Percentiles rank a stretch among this genome's conserved stretches.
These are phyloP conservation scores for Mechanitis mazaeus DNA, from an alignment of 2,888 invertebrate species.

Conservation along the genomic window DNA sequence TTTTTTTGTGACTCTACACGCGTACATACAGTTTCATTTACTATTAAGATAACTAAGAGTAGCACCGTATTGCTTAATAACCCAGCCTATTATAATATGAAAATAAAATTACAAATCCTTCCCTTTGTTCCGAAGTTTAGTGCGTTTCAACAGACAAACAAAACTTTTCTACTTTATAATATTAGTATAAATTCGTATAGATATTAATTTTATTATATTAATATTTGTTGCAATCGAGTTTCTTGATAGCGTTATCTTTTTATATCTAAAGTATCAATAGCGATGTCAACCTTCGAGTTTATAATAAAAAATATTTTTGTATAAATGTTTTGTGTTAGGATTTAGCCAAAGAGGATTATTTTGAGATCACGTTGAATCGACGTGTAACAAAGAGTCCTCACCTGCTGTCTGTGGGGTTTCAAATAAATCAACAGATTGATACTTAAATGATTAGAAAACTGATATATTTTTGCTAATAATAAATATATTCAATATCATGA, in stretches of 20 bases:
- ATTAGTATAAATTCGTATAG: neutral
- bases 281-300: slow-evolving; percentile 33
- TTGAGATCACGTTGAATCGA: slow-evolving; percentile 45
- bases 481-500: too few relatives aligned
- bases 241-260: slow-evolving; percentile 13
- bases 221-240: neutral
- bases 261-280: slow-evolving; percentile 29
- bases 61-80: too few relatives aligned
- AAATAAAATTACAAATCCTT: too few relatives aligned
- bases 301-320: slow-evolving; percentile 29
- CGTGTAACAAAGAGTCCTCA: slow-evolving; percentile 14
- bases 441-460: too few relatives aligned
- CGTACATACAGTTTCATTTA: too few relatives aligned
- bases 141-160: too few relatives aligned
- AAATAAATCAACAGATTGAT: too few relatives aligned
- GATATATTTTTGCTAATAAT: too few relatives aligned
- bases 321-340: slow-evolving; percentile 30
- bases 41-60: too few relatives aligned
- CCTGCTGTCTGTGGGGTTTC: slow-evolving; percentile 5
- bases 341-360: slow-evolving; percentile 58
- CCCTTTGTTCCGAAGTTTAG: too few relatives aligned
- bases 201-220: neutral
- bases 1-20: too few relatives aligned
- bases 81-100: too few relatives aligned
- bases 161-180: neutral